A percentile compares a stretch with the other conserved stretches of the same genome.
Evolutionary conservation across 2,113 vertebrate species (phyloP).

Genomic region (Varanus komodoensis): DNA sequence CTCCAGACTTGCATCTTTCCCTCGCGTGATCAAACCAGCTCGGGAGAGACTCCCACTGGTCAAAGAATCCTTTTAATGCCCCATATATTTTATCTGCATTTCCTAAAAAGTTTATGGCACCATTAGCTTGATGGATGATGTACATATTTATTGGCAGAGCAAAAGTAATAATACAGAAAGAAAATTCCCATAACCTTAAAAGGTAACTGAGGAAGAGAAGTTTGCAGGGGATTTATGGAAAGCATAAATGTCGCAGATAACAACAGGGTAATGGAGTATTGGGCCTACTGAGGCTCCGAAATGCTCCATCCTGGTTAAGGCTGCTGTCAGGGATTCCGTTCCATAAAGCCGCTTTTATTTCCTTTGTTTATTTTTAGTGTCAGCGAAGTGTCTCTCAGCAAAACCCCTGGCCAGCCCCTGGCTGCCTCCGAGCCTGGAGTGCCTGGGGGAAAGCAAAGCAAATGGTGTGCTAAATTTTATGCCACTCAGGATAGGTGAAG

Average conservation of each 20-base stretch:
- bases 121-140: slow-evolving; percentile 81
- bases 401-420: not conserved
- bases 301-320: slow-evolving; percentile 54
- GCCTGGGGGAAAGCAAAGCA: not conserved
- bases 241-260: slow-evolving; percentile 75
- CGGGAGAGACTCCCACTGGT: slow-evolving; percentile 65
- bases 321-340: not conserved
- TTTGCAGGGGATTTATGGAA: slow-evolving; percentile 76
- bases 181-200: slow-evolving; percentile 71
- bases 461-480: too few species aligned
- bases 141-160: slow-evolving; percentile 76
- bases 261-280: slow-evolving; percentile 77
- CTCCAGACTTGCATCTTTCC: slow-evolving; percentile 73
- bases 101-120: slow-evolving; percentile 76
- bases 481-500: too few species aligned
- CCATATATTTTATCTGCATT: slow-evolving; percentile 80
- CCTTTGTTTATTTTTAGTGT: not conserved
- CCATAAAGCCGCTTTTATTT: slow-evolving; percentile 28
- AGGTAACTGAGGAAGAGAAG: slow-evolving; percentile 68
- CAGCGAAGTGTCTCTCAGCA: not conserved
- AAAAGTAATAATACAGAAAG: slow-evolving; percentile 77
- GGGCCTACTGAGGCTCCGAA: slow-evolving; percentile 40
- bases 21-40: slow-evolving; percentile 65
- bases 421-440: not conserved
- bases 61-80: slow-evolving; percentile 74